A percentile compares a stretch with the other conserved stretches of the same genome.
Evolutionary conservation across 2,888 invertebrate species (phyloP).

Genomic region (Lasius fuliginosus): DNA sequence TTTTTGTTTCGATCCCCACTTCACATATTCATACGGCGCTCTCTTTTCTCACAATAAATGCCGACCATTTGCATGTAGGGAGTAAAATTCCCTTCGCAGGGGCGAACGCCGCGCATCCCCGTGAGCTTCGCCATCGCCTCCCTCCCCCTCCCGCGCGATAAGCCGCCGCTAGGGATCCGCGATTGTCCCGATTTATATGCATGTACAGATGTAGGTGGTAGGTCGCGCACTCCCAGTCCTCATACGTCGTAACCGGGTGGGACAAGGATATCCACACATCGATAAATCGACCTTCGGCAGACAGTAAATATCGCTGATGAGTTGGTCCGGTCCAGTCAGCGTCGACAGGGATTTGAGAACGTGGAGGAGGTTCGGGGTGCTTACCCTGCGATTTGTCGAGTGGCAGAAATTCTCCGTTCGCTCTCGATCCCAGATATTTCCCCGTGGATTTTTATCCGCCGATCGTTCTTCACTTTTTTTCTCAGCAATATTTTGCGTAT

Average conservation of each 20-base stretch:
- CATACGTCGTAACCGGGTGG: slow-evolving; percentile 40
- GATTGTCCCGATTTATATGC: slow-evolving; percentile 84
- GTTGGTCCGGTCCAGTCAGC: slow-evolving; percentile 73
- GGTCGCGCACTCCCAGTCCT: slow-evolving; percentile 53
- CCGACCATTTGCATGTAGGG: slow-evolving; percentile 84
- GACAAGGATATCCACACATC: slow-evolving; percentile 64
- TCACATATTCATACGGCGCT: slow-evolving; percentile 83
- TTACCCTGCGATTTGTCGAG: slow-evolving; percentile 78
- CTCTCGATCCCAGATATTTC: slow-evolving; percentile 61
- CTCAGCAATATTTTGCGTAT: slow-evolving; percentile 58
- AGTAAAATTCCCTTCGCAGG: slow-evolving; percentile 68
- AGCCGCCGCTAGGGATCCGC: slow-evolving; percentile 83
- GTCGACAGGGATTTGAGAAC: slow-evolving; percentile 67
- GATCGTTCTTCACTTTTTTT: slow-evolving; percentile 57
- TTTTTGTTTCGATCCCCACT: slow-evolving; percentile 81
- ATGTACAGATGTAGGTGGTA: slow-evolving; percentile 70
- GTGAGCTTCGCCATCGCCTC: slow-evolving; percentile 62
- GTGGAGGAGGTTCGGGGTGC: slow-evolving; percentile 63
- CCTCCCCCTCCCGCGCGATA: slow-evolving; percentile 75
- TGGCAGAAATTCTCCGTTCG: slow-evolving; percentile 67
- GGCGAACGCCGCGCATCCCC: slow-evolving; percentile 73
- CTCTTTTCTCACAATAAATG: slow-evolving; percentile 84
- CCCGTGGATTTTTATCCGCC: slow-evolving; percentile 57
- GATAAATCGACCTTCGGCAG: slow-evolving; percentile 80
- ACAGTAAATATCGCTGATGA: slow-evolving; percentile 83